A percentile compares a stretch with the other conserved stretches of the same genome.
Conservation (phyloP, 2,888 invertebrate genomes). For the Pecten maximus region DNA sequence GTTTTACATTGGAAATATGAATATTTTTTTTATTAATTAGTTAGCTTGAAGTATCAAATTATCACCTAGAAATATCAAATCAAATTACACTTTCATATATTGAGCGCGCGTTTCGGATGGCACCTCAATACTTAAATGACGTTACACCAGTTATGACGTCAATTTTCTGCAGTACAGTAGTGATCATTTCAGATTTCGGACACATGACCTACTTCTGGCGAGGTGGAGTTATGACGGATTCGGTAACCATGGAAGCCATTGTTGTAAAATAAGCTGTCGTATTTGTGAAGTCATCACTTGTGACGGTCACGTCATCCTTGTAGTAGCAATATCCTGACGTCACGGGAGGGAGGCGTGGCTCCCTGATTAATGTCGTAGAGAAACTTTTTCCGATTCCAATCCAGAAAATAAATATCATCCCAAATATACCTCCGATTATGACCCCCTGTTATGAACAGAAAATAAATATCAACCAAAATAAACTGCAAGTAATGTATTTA, state of each 20-base stretch:
- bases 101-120: too few species aligned
- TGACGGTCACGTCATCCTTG: not conserved
- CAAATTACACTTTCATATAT: too few species aligned
- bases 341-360: slow-evolving; percentile 59
- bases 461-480: not conserved
- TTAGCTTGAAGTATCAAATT: too few species aligned
- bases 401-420: slow-evolving; percentile 53
- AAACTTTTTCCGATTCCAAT: slow-evolving; percentile 58
- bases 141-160: too few species aligned
- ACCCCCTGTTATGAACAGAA: slow-evolving; percentile 54
- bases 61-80: too few species aligned
- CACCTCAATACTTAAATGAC: too few species aligned
- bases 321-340: slow-evolving; percentile 56
- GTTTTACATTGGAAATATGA: too few species aligned
- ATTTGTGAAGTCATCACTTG: slow-evolving; percentile 41
- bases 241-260: slow-evolving; percentile 22
- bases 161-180: too few species aligned
- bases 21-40: too few species aligned
- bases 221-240: not conserved
- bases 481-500: too few species aligned
- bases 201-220: not conserved
- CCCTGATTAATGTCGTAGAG: slow-evolving; percentile 56
- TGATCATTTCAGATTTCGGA: too few species aligned
- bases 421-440: slow-evolving; percentile 54
- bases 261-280: slow-evolving; percentile 26